Evolutionary conservation across 2,113 vertebrate genomes (phyloP).

Genomic region (Hydropotes inermis): DNA sequence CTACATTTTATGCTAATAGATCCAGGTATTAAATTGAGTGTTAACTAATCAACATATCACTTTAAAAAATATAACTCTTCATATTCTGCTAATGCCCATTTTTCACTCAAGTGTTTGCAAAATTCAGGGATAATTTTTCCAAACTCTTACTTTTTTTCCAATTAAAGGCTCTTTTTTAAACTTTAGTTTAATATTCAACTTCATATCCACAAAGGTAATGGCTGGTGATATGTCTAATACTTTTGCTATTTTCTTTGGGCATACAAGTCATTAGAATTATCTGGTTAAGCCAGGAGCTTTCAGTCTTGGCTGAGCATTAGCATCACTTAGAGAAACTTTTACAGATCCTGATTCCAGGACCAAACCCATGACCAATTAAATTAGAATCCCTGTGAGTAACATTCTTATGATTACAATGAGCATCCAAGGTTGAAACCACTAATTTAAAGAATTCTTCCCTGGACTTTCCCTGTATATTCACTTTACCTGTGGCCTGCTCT

Average conservation of each 20-base stretch:
- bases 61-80: slow-evolving; percentile 9
- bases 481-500: not conserved
- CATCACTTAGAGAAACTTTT: not conserved
- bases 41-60: not conserved
- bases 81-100: not conserved
- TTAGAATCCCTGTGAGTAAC: not conserved
- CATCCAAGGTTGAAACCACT: not conserved
- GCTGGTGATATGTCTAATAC: not conserved
- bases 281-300: not conserved
- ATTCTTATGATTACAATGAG: not conserved
- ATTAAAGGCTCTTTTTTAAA: not conserved
- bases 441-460: not conserved
- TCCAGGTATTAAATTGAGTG: not conserved
- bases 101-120: not conserved
- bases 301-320: not conserved
- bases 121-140: not conserved
- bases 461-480: not conserved
- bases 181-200: not conserved
- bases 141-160: not conserved
- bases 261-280: not conserved
- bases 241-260: not conserved
- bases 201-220: slow-evolving; percentile 19
- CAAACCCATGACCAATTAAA: slow-evolving; percentile 2
- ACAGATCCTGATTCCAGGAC: not conserved
- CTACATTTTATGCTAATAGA: not conserved